These are phyloP conservation scores for Zoanthus sansibaricus DNA, from an alignment of 92 coral and sea anemone species.

Conservation along the genomic window DNA sequence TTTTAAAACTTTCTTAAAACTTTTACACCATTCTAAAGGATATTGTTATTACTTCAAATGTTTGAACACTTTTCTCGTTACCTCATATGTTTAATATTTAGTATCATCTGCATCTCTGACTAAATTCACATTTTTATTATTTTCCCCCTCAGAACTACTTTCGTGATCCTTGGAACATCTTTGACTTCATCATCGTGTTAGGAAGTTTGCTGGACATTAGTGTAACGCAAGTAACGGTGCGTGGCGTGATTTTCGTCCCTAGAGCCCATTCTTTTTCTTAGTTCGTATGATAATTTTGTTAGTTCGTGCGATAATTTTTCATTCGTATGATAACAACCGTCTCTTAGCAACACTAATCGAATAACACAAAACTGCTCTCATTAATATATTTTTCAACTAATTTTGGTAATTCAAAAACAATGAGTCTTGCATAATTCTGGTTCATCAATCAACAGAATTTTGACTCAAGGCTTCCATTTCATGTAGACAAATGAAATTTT, in stretches of 20 bases:
- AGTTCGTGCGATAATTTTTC: no score
- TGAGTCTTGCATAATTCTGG: no score
- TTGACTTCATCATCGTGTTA: constrained; percentile 93
- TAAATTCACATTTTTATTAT: neutral
- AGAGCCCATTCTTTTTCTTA: no score
- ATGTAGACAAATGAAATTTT: no score
- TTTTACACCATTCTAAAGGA: no score
- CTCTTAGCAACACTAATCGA: no score
- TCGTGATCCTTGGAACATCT: constrained; percentile 95
- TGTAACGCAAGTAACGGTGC: constrained; percentile 65
- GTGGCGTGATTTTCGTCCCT: neutral
- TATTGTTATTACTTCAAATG: no score
- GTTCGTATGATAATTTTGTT: no score
- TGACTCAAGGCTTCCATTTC: no score
- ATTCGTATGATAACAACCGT: no score
- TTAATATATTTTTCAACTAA: neutral
- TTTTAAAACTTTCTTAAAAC: no score
- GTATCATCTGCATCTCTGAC: neutral
- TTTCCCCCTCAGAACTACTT: constrained; percentile 82
- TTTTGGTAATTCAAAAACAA: neutral
- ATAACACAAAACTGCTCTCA: neutral
- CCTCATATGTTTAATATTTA: neutral
- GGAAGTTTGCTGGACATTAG: constrained; percentile 87
- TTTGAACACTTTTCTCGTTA: neutral
- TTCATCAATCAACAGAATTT: no score